Base-by-base conservation (phyloP, 2,113 vertebrate genomes). In the Lutjanus erythropterus region DNA sequence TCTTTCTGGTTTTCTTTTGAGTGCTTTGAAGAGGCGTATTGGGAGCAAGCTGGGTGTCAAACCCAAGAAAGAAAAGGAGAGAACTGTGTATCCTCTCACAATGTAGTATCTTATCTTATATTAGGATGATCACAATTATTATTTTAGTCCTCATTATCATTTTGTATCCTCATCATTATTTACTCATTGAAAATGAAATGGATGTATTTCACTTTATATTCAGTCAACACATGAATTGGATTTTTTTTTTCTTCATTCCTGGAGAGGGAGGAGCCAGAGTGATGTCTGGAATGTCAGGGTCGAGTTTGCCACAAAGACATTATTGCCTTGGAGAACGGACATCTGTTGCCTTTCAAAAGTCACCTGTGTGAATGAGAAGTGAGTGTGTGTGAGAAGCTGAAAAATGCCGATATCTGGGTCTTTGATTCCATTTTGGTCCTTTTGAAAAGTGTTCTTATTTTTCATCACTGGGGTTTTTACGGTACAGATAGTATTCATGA, bases 371-470 rank as follows among this genome's bases (percentile, higher is more conserved):
- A 68, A 65, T 81, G 90, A 49, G 74, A 68, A 60, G 75, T 76
- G 84, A 65, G 79, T 75, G 86, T 70, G 86, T 15, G 80, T 18
- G 62, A 84, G 49, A 70, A 52, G 66, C 44, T 23, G 58, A 80
- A 33, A 81, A 74, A 82, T 60, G 82, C 73, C 59, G 71, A 88
- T 86, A 83, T 90, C 82, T 87, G 86, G 76, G 87, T 90, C 87
- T 88, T 90, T 87, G 91, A 92, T 88, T 92, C 89, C 86, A 89
- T 93, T 90, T 93, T 87, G 88, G 88, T 90, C 92, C 88, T 88
- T 93, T 89, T 92, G 85, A 93, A 89, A 94, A 94, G 94, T 94
- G 94, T 94, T 95, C 93, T 94, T 95, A 93, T 93, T 93, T 94
- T 94, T 94, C 93, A 93, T 94, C 91, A 81, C 86, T 66, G 88